Base-by-base conservation (phyloP, 2,888 invertebrate genomes). In the Lepeophtheirus nordmannii region DNA sequence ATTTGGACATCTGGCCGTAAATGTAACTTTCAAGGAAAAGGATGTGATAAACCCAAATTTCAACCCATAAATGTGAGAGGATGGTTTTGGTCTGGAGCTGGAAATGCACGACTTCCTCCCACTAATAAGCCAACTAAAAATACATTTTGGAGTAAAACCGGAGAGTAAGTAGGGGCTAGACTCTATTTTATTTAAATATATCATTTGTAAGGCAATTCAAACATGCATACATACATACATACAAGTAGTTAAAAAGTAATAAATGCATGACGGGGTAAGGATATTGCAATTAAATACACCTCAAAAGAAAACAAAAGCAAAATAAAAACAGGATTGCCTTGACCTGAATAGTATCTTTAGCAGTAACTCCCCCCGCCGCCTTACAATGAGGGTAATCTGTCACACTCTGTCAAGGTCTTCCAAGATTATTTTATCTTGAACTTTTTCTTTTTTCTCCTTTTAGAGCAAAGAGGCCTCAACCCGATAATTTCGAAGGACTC, bases 51-150 rank as follows among this genome's bases (percentile, higher is more conserved):
- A 58, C 58, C 46, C 14, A 22, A 58, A 30, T 65, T 65, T 90
- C 90, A 74, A 17, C 83, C 86, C 68, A 87, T 86, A 74, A 58
- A 57, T 58, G 82, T 86, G 71, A 87, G 87, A 76, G 87, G 87
- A 68, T 90, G 90, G 90, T 90, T 90, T 82, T 90, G 90, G 90
- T 88, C 88, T 5, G 90, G 89, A 69, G 89, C 89, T 7, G 89
- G 89, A 23, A 89, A 86, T 69, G 89, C 89, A 78, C 87, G 90
- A 73, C 89, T 89, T 62, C 83, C 89, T 68, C 89, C 89, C 64
- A 84, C 85, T 20, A 89, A 90, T 76, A 23, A 57, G 17, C 58
- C 37, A 14, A 58, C 9, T 39, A 22, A 17, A 1, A 37, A 38
- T 11, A 39, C 65, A 7, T 65, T 59, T 58, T 65, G 65, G 65